A percentile compares a stretch with the other conserved stretches of the same genome.
Conservation (phyloP, 2,888 invertebrate species). For the Stratiomys singularior region DNA sequence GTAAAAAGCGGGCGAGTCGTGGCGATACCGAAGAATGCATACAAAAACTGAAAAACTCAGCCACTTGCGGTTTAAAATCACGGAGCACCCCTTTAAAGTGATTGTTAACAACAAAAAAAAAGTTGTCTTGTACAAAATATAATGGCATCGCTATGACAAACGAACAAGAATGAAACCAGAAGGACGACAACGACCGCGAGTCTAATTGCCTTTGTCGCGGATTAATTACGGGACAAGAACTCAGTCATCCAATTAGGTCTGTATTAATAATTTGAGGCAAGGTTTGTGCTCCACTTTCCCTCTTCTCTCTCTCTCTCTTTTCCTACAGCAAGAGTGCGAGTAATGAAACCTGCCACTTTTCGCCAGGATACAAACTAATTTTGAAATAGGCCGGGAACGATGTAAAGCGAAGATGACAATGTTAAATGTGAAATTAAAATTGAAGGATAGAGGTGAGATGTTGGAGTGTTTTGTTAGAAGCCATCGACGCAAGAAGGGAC, state of each 20-base stretch:
- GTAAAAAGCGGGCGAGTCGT: background rate
- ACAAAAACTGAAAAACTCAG: slow-evolving; percentile 17
- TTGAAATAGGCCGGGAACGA: slow-evolving; percentile 23
- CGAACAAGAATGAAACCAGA: slow-evolving; percentile 9
- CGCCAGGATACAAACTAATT: slow-evolving; percentile 35
- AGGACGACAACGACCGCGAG: slow-evolving; percentile 32
- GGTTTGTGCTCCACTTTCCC: slow-evolving; percentile 8
- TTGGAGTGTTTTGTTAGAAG: background rate
- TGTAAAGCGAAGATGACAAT: slow-evolving; percentile 14
- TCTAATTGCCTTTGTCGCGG: slow-evolving; percentile 42
- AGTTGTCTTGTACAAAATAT: background rate
- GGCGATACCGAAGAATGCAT: slow-evolving; percentile 7
- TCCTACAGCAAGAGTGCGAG: background rate
- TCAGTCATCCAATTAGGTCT: slow-evolving; percentile 39
- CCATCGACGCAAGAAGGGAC: background rate
- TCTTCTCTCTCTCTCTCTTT: too few relatives aligned
- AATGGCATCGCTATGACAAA: background rate
- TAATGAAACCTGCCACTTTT: slow-evolving; percentile 36
- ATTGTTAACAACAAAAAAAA: slow-evolving; percentile 10
- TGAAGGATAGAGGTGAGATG: background rate
- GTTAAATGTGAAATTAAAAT: slow-evolving; percentile 21
- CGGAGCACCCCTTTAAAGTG: slow-evolving; percentile 14
- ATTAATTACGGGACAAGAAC: slow-evolving; percentile 38
- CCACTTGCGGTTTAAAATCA: slow-evolving; percentile 10
- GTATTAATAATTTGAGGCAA: slow-evolving; percentile 31